Conservation (phyloP, 1,140 invertebrate species). For the Penaeus chinensis region DNA sequence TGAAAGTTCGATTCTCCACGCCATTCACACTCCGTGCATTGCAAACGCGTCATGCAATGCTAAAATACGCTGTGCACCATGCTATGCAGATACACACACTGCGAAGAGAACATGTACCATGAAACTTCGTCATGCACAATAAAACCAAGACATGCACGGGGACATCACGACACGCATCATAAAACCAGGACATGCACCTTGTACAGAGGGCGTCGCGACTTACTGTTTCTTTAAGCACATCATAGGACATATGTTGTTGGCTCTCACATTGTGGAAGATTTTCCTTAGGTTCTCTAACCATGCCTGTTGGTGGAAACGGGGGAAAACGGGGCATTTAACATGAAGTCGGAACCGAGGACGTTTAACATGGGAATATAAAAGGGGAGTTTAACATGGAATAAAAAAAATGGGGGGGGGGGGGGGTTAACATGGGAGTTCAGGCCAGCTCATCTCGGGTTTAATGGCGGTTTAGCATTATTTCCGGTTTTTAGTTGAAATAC, state of each 20-base stretch:
- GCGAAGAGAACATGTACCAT: neutral
- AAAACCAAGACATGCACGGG: neutral
- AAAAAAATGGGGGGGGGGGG: neutral
- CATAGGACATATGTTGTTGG: constrained; percentile 98
- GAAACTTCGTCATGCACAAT: neutral
- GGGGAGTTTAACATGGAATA: neutral
- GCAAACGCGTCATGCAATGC: too few species aligned
- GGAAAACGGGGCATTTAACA: neutral
- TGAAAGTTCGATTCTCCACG: too few species aligned
- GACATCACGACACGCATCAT: too few species aligned
- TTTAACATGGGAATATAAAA: neutral
- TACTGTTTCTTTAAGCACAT: constrained; percentile 99
- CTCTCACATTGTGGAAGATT: constrained; percentile 98
- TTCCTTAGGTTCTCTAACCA: constrained; percentile 95
- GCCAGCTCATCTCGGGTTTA: too few species aligned
- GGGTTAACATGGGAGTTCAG: too few species aligned
- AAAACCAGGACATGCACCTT: neutral
- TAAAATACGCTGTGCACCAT: too few species aligned
- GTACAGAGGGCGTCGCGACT: constrained; percentile 71
- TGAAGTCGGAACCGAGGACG: neutral
- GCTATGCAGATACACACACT: constrained; percentile 11
- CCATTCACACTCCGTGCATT: too few species aligned
- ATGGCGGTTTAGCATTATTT: too few species aligned
- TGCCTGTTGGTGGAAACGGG: constrained; percentile 73
- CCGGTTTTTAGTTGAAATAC: too few species aligned